phyloP scores from a whole-genome alignment of 2,888 invertebrate genomes.

The Augochlorella aurata region DNA sequence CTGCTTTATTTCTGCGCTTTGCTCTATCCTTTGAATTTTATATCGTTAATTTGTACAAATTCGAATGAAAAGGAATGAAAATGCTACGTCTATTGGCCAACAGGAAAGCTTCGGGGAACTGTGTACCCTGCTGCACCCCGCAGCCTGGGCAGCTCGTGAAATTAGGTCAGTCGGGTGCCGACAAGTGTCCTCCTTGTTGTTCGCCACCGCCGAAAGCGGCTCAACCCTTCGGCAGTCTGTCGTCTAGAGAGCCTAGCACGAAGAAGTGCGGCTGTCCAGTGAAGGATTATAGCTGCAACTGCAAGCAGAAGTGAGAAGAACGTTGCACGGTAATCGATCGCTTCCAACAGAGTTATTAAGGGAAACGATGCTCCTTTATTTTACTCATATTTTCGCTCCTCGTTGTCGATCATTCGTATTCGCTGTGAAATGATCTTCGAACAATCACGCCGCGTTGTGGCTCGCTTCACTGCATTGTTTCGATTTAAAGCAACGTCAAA shows the following conservation, averaged over 20 bases:
- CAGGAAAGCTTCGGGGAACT: conserved; percentile 7
- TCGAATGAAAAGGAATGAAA: too few species aligned
- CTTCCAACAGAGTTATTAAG: neutral
- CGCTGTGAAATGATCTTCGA: conserved; percentile 13
- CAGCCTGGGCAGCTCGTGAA: conserved; percentile 1
- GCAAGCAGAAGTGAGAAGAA: conserved; percentile 27
- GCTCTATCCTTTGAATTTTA: neutral
- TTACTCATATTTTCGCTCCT: neutral
- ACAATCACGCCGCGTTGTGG: conserved; percentile 11
- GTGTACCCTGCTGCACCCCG: conserved; percentile 32
- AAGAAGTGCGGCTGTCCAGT: conserved; percentile 61
- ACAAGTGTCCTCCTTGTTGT: conserved; percentile 24
- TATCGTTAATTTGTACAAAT: neutral
- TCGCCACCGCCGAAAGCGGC: conserved; percentile 6
- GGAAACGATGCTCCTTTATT: neutral
- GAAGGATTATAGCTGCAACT: conserved; percentile 52
- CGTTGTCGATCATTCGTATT: neutral
- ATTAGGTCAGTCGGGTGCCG: neutral
- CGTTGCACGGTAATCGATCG: neutral
- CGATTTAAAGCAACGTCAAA: conserved; percentile 12
- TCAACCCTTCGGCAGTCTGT: conserved; percentile 6
- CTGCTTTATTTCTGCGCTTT: too few species aligned
- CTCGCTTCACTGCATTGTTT: neutral
- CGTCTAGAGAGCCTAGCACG: conserved; percentile 25
- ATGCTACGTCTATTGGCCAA: conserved; percentile 12